Evolutionary conservation across 2,888 invertebrate genomes (phyloP).

Genomic region (Tenodera sinensis): DNA sequence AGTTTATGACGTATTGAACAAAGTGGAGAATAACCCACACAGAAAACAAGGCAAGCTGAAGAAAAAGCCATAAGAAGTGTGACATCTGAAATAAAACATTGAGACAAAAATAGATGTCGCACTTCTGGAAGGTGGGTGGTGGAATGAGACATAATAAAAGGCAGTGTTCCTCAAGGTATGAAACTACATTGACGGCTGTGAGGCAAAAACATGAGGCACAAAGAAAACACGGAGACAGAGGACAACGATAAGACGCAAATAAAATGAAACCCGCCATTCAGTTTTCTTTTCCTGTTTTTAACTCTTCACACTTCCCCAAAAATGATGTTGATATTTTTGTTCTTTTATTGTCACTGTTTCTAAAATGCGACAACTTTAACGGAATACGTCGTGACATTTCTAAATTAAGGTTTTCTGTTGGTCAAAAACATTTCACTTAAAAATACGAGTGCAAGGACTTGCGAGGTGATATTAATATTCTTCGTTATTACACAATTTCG

Average conservation of each 20-base stretch:
- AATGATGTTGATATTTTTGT: neutral
- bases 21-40: neutral
- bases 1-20: neutral
- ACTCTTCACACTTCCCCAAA: neutral
- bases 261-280: neutral
- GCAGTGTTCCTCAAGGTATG: neutral
- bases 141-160: neutral
- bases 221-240: neutral
- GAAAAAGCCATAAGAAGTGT: neutral
- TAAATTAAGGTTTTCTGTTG: neutral
- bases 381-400: neutral
- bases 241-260: neutral
- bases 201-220: neutral
- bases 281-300: neutral
- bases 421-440: neutral
- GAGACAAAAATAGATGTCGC: too few species aligned
- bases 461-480: too few species aligned
- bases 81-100: neutral
- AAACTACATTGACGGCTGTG: neutral
- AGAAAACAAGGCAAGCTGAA: neutral
- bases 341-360: neutral
- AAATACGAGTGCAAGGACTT: too few species aligned
- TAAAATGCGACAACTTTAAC: neutral
- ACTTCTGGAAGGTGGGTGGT: neutral
- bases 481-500: too few species aligned